Evolutionary conservation across 2,888 invertebrate genomes (phyloP).

Genomic region (Pachliopta kotzebuea): DNA sequence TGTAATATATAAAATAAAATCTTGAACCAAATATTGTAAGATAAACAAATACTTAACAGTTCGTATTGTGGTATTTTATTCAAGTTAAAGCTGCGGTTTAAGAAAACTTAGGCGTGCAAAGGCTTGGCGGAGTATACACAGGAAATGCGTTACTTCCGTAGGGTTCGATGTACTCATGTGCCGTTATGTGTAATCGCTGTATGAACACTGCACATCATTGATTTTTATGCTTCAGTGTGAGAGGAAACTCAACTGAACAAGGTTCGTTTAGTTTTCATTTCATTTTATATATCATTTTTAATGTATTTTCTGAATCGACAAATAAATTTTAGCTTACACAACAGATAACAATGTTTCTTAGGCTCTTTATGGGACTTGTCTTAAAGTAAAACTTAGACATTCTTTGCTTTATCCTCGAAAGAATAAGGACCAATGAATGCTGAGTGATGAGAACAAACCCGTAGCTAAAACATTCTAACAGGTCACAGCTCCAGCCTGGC

Average conservation of each 20-base stretch:
- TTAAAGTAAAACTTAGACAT: too few species aligned
- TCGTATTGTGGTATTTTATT: background rate
- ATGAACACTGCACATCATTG: slow-evolving; percentile 13
- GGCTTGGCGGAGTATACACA: slow-evolving; percentile 14
- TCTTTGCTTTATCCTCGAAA: too few species aligned
- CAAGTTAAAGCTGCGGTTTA: background rate
- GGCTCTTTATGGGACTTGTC: too few species aligned
- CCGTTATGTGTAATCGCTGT: slow-evolving; percentile 10
- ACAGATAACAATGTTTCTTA: too few species aligned
- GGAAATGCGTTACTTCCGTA: slow-evolving; percentile 17
- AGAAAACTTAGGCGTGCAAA: slow-evolving; percentile 6
- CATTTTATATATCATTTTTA: background rate
- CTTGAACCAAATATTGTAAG: too few species aligned
- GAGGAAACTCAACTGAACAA: background rate
- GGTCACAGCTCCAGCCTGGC: too few species aligned
- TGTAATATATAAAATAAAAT: too few species aligned
- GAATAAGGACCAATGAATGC: too few species aligned
- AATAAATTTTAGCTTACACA: too few species aligned
- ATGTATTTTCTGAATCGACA: too few species aligned
- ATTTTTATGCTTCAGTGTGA: slow-evolving; percentile 10
- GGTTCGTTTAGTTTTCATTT: background rate
- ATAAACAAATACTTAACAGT: background rate
- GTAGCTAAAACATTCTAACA: too few species aligned
- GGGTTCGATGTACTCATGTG: slow-evolving; percentile 2
- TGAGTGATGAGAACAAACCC: too few species aligned